Evolutionary conservation across 1,140 invertebrate species (phyloP), one percentile per base, ranked within the genome.

Genomic region (Eurosta solidaginis): DNA sequence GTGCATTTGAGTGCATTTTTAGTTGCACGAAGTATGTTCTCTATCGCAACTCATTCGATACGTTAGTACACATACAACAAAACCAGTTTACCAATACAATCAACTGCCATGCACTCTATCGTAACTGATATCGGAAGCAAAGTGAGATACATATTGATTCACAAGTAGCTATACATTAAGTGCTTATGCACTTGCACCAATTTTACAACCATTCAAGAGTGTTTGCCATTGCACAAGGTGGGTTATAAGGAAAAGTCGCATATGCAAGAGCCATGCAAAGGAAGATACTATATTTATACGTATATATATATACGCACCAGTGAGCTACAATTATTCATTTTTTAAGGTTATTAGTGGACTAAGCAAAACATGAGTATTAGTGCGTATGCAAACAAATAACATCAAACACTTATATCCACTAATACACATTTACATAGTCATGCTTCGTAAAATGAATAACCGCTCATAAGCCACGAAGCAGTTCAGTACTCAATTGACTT

Each of bases 61-160:
- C n/a, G n/a, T n/a, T n/a, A n/a, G n/a, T n/a, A n/a, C n/a, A n/a
- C n/a, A n/a, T n/a, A n/a, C n/a, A n/a, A n/a, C n/a, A 29, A 33
- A 59, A 59, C 54, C 54, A 59, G 54, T 59, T 59, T 59, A n/a
- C 54, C 27, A 29, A 59, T 59, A 36, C 29, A 59, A 59, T 59
- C 52, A 10, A 59, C 54, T 36, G 27, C 6, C 20, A 29, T 27
- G 54, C 54, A 59, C n/a, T n/a, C n/a, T n/a, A n/a, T 59, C 54
- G 27, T 59, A 22, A 29, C 54, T 59, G 54, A 59, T 59, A 59
- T 10, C 54, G 27, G 5, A 29, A 29, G 29, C 54, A 36, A 29
- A 17, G 54, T 27, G 3, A 27, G 27, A 27, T 17, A 59, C 22
- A 12, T 22, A 59, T 59, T 59, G 54, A 59, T 49, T 49, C 45